phyloP scores from a whole-genome alignment of 1,140 invertebrate species.

The Arion vulgaris region DNA sequence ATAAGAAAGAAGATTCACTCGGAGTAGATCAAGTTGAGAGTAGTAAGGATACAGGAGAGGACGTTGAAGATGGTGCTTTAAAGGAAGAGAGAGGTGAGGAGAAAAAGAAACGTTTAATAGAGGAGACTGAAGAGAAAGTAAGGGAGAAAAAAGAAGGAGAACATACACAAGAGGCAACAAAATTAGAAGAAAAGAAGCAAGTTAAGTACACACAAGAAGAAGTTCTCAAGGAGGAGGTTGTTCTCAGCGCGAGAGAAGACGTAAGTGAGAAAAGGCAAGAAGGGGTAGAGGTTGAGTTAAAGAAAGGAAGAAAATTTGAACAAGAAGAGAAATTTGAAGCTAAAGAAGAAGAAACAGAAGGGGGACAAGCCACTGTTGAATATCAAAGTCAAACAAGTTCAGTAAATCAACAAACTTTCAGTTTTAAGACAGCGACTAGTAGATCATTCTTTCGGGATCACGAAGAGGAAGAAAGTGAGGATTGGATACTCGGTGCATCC shows the following conservation, averaged over 20 bases:
- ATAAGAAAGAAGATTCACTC: not conserved
- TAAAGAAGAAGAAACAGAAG: not conserved
- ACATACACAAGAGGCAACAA: too few relatives aligned
- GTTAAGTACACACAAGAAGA: not conserved
- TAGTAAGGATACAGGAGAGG: not conserved
- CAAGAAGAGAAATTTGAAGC: not conserved
- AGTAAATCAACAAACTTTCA: not conserved
- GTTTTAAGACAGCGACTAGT: not conserved
- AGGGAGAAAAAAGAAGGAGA: not conserved
- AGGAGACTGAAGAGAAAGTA: not conserved
- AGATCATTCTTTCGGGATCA: not conserved
- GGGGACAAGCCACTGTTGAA: not conserved
- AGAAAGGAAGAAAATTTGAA: not conserved
- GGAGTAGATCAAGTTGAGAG: not conserved
- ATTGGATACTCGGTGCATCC: not conserved
- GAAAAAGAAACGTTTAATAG: not conserved
- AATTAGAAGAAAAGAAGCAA: not conserved
- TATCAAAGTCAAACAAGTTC: not conserved
- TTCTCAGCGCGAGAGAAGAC: not conserved
- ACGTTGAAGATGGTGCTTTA: constrained; percentile 4
- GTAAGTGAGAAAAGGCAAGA: not conserved
- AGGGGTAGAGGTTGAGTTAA: not conserved
- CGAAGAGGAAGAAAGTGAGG: not conserved
- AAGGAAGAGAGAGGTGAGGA: constrained; percentile 9
- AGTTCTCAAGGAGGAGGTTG: constrained; percentile 3